Base-by-base conservation (phyloP, 2,888 invertebrate genomes). In the Chaitophorus viminalis region DNA sequence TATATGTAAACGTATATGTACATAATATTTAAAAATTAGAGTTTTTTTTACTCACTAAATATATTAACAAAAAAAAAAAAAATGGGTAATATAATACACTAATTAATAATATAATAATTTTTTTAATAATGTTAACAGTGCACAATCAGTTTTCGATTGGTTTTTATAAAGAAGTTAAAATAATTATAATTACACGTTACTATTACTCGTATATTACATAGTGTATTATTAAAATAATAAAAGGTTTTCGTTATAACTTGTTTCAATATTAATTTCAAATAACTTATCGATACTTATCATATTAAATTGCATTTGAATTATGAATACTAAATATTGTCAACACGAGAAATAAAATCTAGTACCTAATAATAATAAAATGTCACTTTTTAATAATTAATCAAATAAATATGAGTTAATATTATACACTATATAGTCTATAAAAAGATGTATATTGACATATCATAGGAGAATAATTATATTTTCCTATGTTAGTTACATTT, bases 21-120 rank as follows among this genome's bases (percentile, higher is more conserved):
- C 14, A 46, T 46, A 25, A 25, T 60, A 17, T 74, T 72, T 52
- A n/a, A 82, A 82, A 54, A 72, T 72, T 46, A 81, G 21, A 17
- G 33, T 25, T 60, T 6, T 60, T 25, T 60, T 11, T 54, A 11
- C n/a, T 75, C 46, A 75, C 52, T 39, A 1, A 31, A 31, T 52
- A n/a, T 54, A n/a, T n/a, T n/a, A n/a, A n/a, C 21, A 54, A 54
- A 2, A 21, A 70, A 70, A 17, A 68, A 14, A 29, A 70, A 31
- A 31, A 14, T 29, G 17, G 31, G 17, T 70, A 31, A 17, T 2
- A 17, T 70, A 31, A 0, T 2, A 29, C 25, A 31, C 70, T 29
- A 70, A 31, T 70, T 17, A 31, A 70, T 31, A 70, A 70, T 25
- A 60, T 60, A 25, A 60, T 25, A 6, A 25, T 25, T 18, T 60